Percentiles rank a stretch among this genome's conserved stretches.
Conservation (phyloP, 2,888 invertebrate genomes). For the Ophion ellenae region DNA sequence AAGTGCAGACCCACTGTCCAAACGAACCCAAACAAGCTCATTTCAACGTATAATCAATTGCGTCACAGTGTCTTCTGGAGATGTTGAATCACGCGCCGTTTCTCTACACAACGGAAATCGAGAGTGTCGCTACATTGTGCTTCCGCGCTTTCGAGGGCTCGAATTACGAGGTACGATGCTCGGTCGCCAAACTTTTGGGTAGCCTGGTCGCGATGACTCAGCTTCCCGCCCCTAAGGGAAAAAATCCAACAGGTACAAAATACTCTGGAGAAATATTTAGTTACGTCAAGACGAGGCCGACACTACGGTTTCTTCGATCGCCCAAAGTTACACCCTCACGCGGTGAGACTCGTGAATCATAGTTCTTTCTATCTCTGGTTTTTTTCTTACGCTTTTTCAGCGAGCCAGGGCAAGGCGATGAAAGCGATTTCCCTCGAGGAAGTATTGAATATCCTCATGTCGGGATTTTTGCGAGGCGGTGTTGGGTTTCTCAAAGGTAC, state of each 20-base stretch:
- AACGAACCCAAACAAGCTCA: not conserved
- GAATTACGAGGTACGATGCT: conserved; percentile 95
- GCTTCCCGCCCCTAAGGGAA: conserved; percentile 86
- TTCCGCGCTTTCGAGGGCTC: conserved; percentile 96
- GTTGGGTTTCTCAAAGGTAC: conserved; percentile 96
- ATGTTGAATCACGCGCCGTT: conserved; percentile 95
- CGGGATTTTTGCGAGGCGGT: conserved; percentile 97
- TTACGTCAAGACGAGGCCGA: conserved; percentile 4
- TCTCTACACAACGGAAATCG: conserved; percentile 94
- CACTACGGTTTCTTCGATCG: not conserved
- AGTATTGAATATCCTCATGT: conserved; percentile 94
- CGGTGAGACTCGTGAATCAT: conserved; percentile 21
- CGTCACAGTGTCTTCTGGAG: conserved; percentile 91
- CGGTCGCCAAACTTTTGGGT: conserved; percentile 96
- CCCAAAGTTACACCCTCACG: not conserved
- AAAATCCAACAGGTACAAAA: conserved; percentile 83
- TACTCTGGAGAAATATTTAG: conserved; percentile 34
- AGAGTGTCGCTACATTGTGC: conserved; percentile 95
- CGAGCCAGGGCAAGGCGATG: conserved; percentile 86
- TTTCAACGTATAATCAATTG: not conserved
- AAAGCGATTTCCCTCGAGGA: conserved; percentile 94
- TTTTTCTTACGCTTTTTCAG: conserved; percentile 80
- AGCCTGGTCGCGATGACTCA: conserved; percentile 94
- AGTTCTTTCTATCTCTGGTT: conserved; percentile 32
- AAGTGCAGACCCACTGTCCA: too few relatives aligned